Evolutionary conservation across 2,888 invertebrate species (phyloP), one percentile per base, ranked within the genome.

Genomic region (Artemia sinica): DNA sequence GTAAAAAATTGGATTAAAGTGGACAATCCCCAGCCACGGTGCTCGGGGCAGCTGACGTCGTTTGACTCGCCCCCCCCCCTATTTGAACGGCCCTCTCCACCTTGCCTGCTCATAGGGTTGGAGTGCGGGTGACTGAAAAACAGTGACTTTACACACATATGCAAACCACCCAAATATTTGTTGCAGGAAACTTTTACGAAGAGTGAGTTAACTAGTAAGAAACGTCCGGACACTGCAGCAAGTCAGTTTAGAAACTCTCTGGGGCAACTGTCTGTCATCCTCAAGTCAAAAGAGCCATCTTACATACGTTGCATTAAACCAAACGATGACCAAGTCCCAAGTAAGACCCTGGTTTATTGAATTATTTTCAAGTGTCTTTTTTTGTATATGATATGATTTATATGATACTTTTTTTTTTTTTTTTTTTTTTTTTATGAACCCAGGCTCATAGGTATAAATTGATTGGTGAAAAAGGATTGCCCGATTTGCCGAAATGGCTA

Each of bases 251-350:
- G 89, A 78, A 86, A 83, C 74, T 91, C 91, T 49, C 80, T 94
- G 69, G 87, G 88, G 75, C 86, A 90, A 75, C 81, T 94, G 52
- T 89, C 93, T 85, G 86, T 86, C 69, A 92, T 91, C 74, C 81
- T 94, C n/a, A 87, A 87, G 84, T 86, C 87, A 75, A 94, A 94
- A 79, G 91, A 93, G 76, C 93, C 93, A 0, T 91, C 91, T 3
- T 94, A 94, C 78, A 88, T 94, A 73, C 83, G 94, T 69, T 94
- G 93, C 78, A 93, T 94, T 76, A 94, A 94, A 76, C 93, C 94
- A 4, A 94, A 94, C 75, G 90, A 92, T 75, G 52, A 69, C 9
- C 13, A 50, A 49, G 13, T 68, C 65, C 12, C 48, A 52, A 50
- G n/a, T 28, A 18, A 69, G 14, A 67, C 1, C 67, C 13, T 13